These are phyloP conservation scores for Protophormia terraenovae DNA, from an alignment of 2,888 invertebrate genomes.

Conservation along the genomic window DNA sequence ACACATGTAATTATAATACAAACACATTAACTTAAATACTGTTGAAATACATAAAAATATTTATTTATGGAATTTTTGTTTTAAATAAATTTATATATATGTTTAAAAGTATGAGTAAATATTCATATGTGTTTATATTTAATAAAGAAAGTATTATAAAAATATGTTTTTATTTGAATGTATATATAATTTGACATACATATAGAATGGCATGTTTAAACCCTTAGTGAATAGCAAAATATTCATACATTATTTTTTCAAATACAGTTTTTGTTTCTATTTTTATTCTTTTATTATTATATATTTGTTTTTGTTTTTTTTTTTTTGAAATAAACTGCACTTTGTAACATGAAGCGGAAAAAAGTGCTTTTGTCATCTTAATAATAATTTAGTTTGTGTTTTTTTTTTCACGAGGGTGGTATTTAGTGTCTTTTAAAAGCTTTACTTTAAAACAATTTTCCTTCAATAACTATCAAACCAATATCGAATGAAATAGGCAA, in stretches of 20 bases:
- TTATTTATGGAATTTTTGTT: neutral
- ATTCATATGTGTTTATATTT: neutral
- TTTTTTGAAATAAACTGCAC: neutral
- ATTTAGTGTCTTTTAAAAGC: neutral
- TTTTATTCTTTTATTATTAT: neutral
- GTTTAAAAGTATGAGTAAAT: neutral
- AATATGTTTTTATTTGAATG: neutral
- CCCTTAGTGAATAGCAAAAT: neutral
- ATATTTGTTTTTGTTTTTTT: too few species aligned
- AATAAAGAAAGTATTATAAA: neutral
- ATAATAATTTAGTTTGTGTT: neutral
- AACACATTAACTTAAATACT: neutral
- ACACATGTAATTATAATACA: constrained; percentile 10
- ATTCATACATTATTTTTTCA: neutral
- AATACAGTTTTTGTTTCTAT: neutral
- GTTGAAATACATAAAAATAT: neutral
- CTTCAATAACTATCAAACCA: too few species aligned
- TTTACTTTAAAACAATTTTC: too few species aligned
- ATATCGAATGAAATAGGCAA: too few species aligned
- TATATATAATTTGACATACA: constrained; percentile 31
- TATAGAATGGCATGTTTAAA: constrained; percentile 30
- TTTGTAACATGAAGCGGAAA: constrained; percentile 2
- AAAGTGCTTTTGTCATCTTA: neutral
- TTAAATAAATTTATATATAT: neutral
- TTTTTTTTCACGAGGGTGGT: neutral